phyloP scores from a whole-genome alignment of 2,888 invertebrate genomes.

The Mycogona germanica region DNA sequence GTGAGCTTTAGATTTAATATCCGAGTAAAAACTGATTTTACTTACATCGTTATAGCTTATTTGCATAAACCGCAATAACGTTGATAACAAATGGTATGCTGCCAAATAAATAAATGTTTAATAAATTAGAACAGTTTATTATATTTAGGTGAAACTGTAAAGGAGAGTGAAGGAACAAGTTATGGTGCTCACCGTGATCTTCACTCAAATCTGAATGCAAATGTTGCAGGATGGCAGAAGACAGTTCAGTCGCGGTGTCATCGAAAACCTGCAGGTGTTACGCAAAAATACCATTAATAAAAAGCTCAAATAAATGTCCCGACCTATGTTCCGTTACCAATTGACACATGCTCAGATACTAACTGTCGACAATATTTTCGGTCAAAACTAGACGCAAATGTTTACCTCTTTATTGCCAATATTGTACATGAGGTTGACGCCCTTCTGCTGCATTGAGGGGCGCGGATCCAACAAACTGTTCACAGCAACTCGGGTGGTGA shows the following conservation, averaged over 20 bases:
- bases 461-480: constrained; percentile 59
- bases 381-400: no score
- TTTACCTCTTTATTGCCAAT: constrained; percentile 84
- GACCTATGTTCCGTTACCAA: no score
- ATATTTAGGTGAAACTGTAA: background rate
- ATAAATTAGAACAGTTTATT: no score
- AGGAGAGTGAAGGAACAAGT: background rate
- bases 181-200: constrained; percentile 43
- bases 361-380: background rate
- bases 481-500: constrained; percentile 65
- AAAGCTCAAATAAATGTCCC: no score
- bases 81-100: constrained; percentile 42
- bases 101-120: constrained; percentile 1
- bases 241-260: constrained; percentile 80
- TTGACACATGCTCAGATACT: background rate
- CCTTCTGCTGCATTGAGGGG: constrained; percentile 58
- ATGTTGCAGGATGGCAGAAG: constrained; percentile 82
- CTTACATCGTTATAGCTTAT: constrained; percentile 56
- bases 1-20: background rate
- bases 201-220: constrained; percentile 61
- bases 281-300: no score
- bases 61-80: constrained; percentile 57
- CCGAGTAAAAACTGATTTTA: background rate
- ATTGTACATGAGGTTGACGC: constrained; percentile 78
- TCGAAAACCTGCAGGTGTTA: constrained; percentile 94